Percentiles rank a stretch among this genome's conserved stretches.
phyloP scores from a whole-genome alignment of 2,888 invertebrate species.

The Spisula solida region DNA sequence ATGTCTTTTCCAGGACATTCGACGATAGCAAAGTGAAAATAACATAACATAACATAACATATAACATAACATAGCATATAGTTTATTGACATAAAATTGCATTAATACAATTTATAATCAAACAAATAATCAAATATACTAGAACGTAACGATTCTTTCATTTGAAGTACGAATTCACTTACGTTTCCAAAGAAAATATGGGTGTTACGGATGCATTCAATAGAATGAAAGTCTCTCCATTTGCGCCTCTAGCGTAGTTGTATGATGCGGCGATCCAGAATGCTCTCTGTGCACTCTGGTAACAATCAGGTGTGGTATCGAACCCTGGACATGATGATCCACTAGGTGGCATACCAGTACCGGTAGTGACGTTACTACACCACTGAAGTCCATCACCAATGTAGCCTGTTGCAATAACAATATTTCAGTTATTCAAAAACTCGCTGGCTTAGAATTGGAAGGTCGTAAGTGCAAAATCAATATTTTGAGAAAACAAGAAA shows the following conservation, averaged over 20 bases:
- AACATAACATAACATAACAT: too few species aligned
- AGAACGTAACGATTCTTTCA: background rate
- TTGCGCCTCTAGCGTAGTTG: conserved; percentile 42
- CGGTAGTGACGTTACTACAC: conserved; percentile 47
- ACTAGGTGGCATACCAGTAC: conserved; percentile 29
- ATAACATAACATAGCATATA: too few species aligned
- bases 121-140: background rate
- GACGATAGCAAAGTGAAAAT: too few species aligned
- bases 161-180: background rate
- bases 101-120: background rate
- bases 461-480: background rate
- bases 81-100: too few species aligned
- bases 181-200: conserved; percentile 53
- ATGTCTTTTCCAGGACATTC: too few species aligned
- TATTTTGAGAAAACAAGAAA: background rate
- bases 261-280: conserved; percentile 59
- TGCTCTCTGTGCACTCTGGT: conserved; percentile 44
- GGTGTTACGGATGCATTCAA: conserved; percentile 50
- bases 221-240: conserved; percentile 53
- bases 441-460: too few species aligned
- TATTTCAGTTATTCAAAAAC: too few species aligned
- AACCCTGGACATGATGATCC: conserved; percentile 48
- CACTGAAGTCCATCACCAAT: conserved; percentile 46
- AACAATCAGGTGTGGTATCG: conserved; percentile 45
- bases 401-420: conserved; percentile 40